Evolutionary conservation across 2,797 vertebrate genomes (phyloP).

Genomic region (Leptatherina wallacei): DNA sequence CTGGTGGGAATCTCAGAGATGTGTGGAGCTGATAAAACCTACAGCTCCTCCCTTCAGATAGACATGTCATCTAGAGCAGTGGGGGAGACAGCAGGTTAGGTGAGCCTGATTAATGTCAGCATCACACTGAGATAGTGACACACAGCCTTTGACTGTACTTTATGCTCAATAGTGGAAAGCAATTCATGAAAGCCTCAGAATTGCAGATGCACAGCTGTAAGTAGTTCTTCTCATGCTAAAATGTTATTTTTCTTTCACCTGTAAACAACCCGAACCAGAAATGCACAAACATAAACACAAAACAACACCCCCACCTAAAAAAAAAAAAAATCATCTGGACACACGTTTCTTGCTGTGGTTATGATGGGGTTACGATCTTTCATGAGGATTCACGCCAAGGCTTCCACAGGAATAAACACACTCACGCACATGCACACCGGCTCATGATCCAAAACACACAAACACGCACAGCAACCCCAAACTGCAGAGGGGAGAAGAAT

Average conservation of each 20-base stretch:
- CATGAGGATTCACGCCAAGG: slow-evolving; percentile 47
- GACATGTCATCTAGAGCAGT: slow-evolving; percentile 69
- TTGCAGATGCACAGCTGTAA: slow-evolving; percentile 34
- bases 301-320: background rate
- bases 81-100: slow-evolving; percentile 73
- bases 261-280: slow-evolving; percentile 7
- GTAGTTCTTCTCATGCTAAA: slow-evolving; percentile 32
- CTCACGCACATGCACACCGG: slow-evolving; percentile 11
- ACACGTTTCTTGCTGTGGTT: slow-evolving; percentile 56
- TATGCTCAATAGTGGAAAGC: slow-evolving; percentile 27
- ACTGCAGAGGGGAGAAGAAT: slow-evolving; percentile 58
- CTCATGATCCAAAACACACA: slow-evolving; percentile 45
- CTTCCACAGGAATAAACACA: slow-evolving; percentile 40
- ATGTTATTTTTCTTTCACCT: slow-evolving; percentile 22
- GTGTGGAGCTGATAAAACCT: slow-evolving; percentile 67
- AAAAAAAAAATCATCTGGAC: slow-evolving; percentile 39
- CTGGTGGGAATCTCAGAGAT: slow-evolving; percentile 74
- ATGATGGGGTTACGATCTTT: slow-evolving; percentile 62
- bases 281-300: background rate
- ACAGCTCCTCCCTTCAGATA: slow-evolving; percentile 69
- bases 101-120: slow-evolving; percentile 72
- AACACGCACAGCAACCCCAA: slow-evolving; percentile 62
- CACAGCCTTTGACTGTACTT: slow-evolving; percentile 47
- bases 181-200: slow-evolving; percentile 25
- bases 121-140: slow-evolving; percentile 56